Evolutionary conservation across 2,113 vertebrate genomes (phyloP).

Genomic region (Callionymus lyra): DNA sequence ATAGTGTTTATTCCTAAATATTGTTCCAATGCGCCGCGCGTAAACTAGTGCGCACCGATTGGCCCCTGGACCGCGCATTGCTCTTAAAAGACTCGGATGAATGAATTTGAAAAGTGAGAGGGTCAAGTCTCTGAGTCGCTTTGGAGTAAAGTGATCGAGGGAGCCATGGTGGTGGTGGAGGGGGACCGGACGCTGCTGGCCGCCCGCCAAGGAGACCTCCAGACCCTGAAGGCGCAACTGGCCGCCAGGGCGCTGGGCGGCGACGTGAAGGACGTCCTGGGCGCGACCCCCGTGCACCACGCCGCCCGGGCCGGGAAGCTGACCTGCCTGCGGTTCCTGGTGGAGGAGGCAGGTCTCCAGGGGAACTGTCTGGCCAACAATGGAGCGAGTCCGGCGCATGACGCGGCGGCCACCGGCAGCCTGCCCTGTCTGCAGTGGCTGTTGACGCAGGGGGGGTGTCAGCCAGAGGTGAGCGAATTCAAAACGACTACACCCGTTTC

Average conservation of each 20-base stretch:
- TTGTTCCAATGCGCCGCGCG: too few species aligned
- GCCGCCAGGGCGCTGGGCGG: conserved; percentile 56
- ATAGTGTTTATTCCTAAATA: too few species aligned
- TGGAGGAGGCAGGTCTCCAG: conserved; percentile 75
- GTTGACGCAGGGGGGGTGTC: conserved; percentile 78
- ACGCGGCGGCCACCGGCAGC: conserved; percentile 91
- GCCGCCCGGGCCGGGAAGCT: conserved; percentile 82
- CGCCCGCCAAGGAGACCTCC: conserved; percentile 78
- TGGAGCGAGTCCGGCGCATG: conserved; percentile 86
- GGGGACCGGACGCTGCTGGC: conserved; percentile 69
- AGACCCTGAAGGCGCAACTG: conserved; percentile 65
- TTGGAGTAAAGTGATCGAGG: conserved; percentile 4
- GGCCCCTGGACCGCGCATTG: not conserved
- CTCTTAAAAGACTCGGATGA: conserved; percentile 6
- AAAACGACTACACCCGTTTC: not conserved
- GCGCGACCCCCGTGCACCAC: conserved; percentile 81
- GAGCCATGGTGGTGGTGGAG: conserved; percentile 69
- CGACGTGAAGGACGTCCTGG: conserved; percentile 72
- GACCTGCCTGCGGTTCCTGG: conserved; percentile 78
- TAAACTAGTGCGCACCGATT: too few species aligned
- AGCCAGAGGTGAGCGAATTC: conserved; percentile 71
- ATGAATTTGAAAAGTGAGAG: conserved; percentile 12
- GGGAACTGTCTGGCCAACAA: conserved; percentile 75
- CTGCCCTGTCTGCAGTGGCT: conserved; percentile 89
- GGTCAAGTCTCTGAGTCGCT: conserved; percentile 28